These are phyloP conservation scores for Coluber constrictor DNA, from an alignment of 2,797 vertebrate species.

Conservation along the genomic window DNA sequence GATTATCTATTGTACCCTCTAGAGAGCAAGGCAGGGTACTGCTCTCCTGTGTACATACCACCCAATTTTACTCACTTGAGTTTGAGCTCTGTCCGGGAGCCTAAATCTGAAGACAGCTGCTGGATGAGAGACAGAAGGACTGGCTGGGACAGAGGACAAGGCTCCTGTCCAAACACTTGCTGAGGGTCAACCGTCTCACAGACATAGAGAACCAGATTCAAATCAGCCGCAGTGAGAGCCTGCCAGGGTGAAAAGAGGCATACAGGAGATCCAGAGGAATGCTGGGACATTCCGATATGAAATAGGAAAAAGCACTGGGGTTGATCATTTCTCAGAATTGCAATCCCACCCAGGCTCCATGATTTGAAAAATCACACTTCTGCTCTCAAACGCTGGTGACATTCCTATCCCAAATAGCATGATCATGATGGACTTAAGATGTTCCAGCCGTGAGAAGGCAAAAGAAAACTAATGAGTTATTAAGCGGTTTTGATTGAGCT, in stretches of 20 bases:
- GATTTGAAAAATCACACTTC: background rate
- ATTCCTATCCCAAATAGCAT: background rate
- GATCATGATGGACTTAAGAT: background rate
- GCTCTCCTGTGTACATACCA: too few species aligned
- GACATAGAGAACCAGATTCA: constrained; percentile 94
- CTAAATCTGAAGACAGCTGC: constrained; percentile 93
- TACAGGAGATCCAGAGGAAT: background rate
- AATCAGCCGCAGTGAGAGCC: constrained; percentile 92
- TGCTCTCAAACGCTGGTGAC: background rate
- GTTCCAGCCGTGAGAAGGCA: background rate
- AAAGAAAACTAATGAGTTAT: background rate
- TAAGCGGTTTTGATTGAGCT: background rate
- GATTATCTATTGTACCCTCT: too few species aligned
- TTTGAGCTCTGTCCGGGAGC: constrained; percentile 93
- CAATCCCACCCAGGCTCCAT: background rate
- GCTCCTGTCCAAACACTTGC: constrained; percentile 92
- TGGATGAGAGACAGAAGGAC: constrained; percentile 98
- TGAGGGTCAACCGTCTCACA: constrained; percentile 95
- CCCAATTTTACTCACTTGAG: constrained; percentile 67
- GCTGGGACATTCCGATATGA: background rate
- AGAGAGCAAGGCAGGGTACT: too few species aligned
- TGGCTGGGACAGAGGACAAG: constrained; percentile 92
- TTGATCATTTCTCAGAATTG: too few species aligned
- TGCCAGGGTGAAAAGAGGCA: constrained; percentile 51
- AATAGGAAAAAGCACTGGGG: background rate